Base-by-base conservation (phyloP, 1,140 invertebrate genomes). In the Brachionus asplanchnoidis region DNA sequence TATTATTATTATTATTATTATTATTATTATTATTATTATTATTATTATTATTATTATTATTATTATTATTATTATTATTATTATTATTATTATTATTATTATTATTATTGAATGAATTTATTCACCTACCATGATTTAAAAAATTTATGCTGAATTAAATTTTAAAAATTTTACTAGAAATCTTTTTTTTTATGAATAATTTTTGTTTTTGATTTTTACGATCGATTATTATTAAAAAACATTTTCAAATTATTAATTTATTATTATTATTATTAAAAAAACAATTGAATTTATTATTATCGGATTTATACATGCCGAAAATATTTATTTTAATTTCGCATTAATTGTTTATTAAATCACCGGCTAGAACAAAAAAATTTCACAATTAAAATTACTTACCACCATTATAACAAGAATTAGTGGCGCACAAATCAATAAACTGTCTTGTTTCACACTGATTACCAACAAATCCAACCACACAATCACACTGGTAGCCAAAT, bases 401-500 rank as follows among this genome's bases (percentile, higher is more conserved):
- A 36, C 79, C 79, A 82, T 82, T 82, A 28, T 82, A 82, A 42
- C 79, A 82, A 26, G 79, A 65, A 46, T 82, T 82, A 32, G 42
- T 26, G 28, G 50, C 42, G 36, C 79, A 82, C 42, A 82, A 82
- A 26, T 82, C 53, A 44, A 82, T 65, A 14, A 82, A 68, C 60
- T 82, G 53, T 50, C 94, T 93, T 87, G 94, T 94, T 88, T 98
- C 95, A 82, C 89, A 89, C 60, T 87, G 87, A 9, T 85, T 85
- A 1, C 89, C 89, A 9, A 82, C 85, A 86, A 87, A 89, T 17
- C 95, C 95, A 1, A 92, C 91, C 44, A 92, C 92, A 89, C 97
- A 98, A 14, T 94, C 93, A 88, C 96, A 98, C 36, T 94, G 94
- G 89, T 95, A 98, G n/a, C 17, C 32, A 23, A 53, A 65, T 26